Evolutionary conservation across 2,797 vertebrate genomes (phyloP).

Genomic region (Glossophaga mutica): DNA sequence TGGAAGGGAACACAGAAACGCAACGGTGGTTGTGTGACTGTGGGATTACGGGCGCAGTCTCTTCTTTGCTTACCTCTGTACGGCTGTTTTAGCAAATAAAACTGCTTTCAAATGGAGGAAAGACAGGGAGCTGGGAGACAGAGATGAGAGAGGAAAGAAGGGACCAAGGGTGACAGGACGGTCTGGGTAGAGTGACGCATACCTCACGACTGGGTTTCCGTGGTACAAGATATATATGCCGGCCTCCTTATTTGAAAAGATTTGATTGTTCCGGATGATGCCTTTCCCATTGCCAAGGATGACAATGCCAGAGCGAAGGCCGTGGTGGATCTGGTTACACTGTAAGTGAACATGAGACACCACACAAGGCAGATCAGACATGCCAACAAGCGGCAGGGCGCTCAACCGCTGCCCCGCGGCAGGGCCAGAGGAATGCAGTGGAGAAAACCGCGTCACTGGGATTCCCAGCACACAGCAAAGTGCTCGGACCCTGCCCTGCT

Average conservation of each 20-base stretch:
- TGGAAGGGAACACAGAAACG: background rate
- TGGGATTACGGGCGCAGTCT: background rate
- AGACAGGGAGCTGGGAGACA: background rate
- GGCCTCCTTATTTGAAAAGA: constrained; percentile 97
- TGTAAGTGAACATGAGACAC: constrained; percentile 75
- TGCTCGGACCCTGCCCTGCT: background rate
- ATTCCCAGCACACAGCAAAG: background rate
- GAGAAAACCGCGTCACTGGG: rapidly evolving
- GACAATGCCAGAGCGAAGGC: constrained; percentile 93
- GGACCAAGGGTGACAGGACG: background rate
- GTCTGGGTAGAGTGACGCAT: constrained; percentile 30
- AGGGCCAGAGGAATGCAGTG: rapidly evolving
- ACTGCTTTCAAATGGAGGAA: background rate
- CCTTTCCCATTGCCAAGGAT: constrained; percentile 93
- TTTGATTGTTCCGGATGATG: constrained; percentile 92
- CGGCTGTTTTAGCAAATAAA: background rate
- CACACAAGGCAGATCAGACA: constrained; percentile 26
- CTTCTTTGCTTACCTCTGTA: background rate
- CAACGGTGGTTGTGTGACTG: background rate
- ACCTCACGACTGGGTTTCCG: constrained; percentile 94
- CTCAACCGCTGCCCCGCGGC: background rate
- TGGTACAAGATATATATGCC: constrained; percentile 95
- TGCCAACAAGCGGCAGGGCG: background rate
- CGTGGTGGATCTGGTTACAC: constrained; percentile 95
- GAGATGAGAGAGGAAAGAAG: background rate